Evolutionary conservation across 2,113 vertebrate genomes (phyloP).

Genomic region (Grammatotria lemairii): DNA sequence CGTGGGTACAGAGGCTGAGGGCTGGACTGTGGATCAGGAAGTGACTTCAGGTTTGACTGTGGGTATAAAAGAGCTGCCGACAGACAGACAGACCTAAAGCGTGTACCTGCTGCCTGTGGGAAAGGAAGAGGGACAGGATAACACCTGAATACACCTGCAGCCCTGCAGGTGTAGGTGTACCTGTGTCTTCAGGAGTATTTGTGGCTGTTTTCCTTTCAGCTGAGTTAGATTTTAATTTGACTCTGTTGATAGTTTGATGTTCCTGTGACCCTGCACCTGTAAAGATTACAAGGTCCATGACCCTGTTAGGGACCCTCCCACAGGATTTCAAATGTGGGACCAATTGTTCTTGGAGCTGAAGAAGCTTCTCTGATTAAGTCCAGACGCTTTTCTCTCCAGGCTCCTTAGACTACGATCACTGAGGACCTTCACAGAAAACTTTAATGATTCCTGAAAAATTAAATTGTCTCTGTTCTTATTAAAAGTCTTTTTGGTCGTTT

Average conservation of each 20-base stretch:
- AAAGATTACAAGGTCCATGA: neutral
- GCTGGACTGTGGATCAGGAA: neutral
- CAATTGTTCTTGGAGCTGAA: too few species aligned
- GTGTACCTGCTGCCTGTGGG: neutral
- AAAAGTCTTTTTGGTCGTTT: neutral
- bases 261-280: neutral
- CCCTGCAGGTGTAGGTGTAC: accelerated
- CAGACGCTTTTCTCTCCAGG: neutral
- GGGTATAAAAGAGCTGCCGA: neutral
- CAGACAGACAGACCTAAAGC: neutral
- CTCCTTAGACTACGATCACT: neutral
- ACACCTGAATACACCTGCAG: neutral
- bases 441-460: neutral
- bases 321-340: neutral
- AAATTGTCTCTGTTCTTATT: neutral
- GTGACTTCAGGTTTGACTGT: neutral
- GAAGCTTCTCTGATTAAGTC: too few species aligned
- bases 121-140: neutral
- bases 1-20: neutral
- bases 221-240: neutral
- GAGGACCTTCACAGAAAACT: neutral
- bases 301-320: neutral
- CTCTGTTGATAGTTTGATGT: neutral
- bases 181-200: neutral
- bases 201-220: neutral